phyloP scores from a whole-genome alignment of 2,888 invertebrate genomes.

The Tuta absoluta region DNA sequence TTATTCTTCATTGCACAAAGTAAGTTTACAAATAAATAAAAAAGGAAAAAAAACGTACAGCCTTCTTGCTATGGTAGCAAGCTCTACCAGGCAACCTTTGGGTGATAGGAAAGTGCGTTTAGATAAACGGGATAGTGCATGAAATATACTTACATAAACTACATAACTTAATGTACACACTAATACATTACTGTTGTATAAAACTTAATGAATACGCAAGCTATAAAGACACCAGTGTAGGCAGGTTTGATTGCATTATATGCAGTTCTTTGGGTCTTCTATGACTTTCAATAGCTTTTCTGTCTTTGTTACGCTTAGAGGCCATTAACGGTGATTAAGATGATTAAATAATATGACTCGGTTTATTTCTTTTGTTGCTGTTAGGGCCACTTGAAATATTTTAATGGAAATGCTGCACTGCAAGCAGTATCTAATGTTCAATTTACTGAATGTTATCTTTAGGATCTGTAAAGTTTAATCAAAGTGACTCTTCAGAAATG shows the following conservation, averaged over 20 bases:
- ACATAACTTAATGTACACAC: too few relatives aligned
- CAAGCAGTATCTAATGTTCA: not conserved
- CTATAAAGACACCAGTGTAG: not conserved
- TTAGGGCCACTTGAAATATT: not conserved
- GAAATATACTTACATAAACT: too few relatives aligned
- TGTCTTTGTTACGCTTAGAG: not conserved
- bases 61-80: too few relatives aligned
- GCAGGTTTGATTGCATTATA: not conserved
- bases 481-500: too few relatives aligned
- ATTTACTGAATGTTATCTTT: conserved; percentile 41
- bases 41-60: too few relatives aligned
- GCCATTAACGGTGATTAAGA: conserved; percentile 3
- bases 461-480: conserved; percentile 74
- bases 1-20: too few relatives aligned
- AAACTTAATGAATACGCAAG: not conserved
- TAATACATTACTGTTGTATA: not conserved
- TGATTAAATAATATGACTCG: not conserved
- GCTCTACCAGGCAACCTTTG: too few relatives aligned
- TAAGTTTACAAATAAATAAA: too few relatives aligned
- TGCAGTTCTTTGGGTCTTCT: not conserved
- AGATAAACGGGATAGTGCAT: too few relatives aligned
- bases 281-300: conserved; percentile 5
- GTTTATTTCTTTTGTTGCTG: conserved; percentile 6
- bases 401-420: not conserved
- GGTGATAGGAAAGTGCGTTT: too few relatives aligned